Base-by-base conservation (phyloP, 2,797 vertebrate species). In the Trematomus bernacchii region DNA sequence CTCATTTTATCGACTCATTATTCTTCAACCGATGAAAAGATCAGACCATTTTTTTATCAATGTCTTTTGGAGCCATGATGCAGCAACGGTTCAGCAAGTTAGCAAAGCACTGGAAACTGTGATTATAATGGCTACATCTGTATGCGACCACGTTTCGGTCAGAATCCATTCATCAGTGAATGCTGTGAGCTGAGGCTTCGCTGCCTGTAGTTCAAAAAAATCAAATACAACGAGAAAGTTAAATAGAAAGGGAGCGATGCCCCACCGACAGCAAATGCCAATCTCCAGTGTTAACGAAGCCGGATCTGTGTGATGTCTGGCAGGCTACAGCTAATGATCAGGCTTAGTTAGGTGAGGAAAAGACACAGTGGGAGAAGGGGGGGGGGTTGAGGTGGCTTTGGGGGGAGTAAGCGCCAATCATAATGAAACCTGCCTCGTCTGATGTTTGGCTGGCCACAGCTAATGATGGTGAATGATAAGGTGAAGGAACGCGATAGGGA, bases 321-420 rank as follows among this genome's bases (percentile, higher is more conserved):
- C 59, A 46, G 74, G 73, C 71, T 76, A 6, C 64, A 3, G 80
- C 85, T 92, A 91, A 92, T 87, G 86, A 91, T 87, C 73, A 81
- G 73, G 64, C 70, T 87, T 74, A 48, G 77, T 83, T 81, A 82
- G 83, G 82, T 69, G 79, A 60, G 55, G 47, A 54, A 63, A 52
- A 68, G 76, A 57, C 30, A 33, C 57, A 18, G 71, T 44, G 59
- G 50, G 52, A 65, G 69, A 57, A 37, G 59, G 46, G 0, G 52
- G 27, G 27, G 21, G 27, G 46, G 59, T 46, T 11, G 69, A 66
- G 59, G 55, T 23, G 63, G 55, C 48, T 79, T 59, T 10, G 3
- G 37, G 21, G 47, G 14, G 33, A 12, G 51, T 27, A 9, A 59
- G 59, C 30, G 55, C 30, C 73, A 63, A 9, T 68, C 72, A 73